Base-by-base conservation (phyloP, 1,140 invertebrate species). In the Drosophila sechellia region DNA sequence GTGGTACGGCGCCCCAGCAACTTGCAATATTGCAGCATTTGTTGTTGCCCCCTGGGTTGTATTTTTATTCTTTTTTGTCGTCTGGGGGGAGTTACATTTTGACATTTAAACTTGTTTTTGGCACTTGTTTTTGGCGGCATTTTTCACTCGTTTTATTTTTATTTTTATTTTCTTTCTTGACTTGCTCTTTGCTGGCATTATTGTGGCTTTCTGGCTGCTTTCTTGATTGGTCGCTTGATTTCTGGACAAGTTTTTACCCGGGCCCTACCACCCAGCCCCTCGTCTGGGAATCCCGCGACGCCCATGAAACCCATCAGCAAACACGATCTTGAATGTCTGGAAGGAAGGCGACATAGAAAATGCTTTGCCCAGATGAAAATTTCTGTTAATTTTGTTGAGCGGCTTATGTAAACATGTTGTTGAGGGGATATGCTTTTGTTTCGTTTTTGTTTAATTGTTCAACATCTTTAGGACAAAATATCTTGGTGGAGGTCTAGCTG, bases 71-170 rank as follows among this genome's bases (percentile, higher is more conserved):
- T 27, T 65, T 70, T 52, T 59, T 53, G 45, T 35, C 52, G 63
- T 15, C 59, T 61, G 59, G 58, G 40, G 59, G 58, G 45, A 81
- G 74, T 86, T 86, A 86, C 81, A 86, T 85, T 85, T 79, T 86
- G 83, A 86, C 83, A 86, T 87, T 87, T 79, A 87, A 87, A 87
- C 83, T 81, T 87, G 83, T 87, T 89, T 85, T 86, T 87, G 83
- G 79, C 81, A 84, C 81, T 84, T 22, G 20, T 22, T 22, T 22
- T 22, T 84, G 70, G 66, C 70, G 58, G 66, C 74, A 77, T 80
- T 58, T 68, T 57, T 78, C 58, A 63, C 77, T 78, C 61, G 72
- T 68, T 78, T 73, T 74, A 77, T 78, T 83, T 87, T 73, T 74
- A 77, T 78, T 83, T 87, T 81, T 87, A 87, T 87, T 71, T 72